Percentiles rank a stretch among this genome's conserved stretches.
Conservation (phyloP, 2,113 vertebrate genomes). For the Cacatua alba region DNA sequence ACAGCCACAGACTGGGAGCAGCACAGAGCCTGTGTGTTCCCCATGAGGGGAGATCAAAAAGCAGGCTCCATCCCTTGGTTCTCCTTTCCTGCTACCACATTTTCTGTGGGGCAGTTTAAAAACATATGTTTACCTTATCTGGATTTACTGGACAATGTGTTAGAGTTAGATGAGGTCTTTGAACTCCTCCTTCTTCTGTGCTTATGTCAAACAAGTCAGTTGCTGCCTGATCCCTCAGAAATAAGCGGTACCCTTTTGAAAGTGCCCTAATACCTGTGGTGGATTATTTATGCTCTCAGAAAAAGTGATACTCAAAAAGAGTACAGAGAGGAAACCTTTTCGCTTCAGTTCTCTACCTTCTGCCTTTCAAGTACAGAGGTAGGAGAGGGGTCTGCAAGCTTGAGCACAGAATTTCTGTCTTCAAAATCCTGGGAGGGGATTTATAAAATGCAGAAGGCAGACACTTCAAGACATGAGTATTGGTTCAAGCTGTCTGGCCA, state of each 20-base stretch:
- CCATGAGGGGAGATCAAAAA: accelerated
- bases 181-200: not conserved
- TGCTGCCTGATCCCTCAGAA: not conserved
- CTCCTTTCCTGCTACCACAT: not conserved
- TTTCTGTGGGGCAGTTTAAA: not conserved
- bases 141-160: not conserved
- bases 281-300: not conserved
- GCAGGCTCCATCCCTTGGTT: not conserved
- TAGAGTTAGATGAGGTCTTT: not conserved
- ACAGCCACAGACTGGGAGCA: accelerated
- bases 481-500: not conserved
- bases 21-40: not conserved
- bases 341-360: not conserved
- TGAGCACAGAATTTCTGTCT: not conserved
- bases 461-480: not conserved
- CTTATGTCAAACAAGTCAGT: not conserved
- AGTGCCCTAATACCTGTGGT: not conserved
- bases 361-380: not conserved
- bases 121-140: not conserved
- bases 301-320: not conserved
- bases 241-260: not conserved
- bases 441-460: not conserved
- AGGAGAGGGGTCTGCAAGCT: not conserved
- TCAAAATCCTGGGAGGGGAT: not conserved
- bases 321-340: not conserved